Evolutionary conservation across 2,797 vertebrate species (phyloP), one percentile per base, ranked within the genome.

Genomic region (Xerus rutilus): DNA sequence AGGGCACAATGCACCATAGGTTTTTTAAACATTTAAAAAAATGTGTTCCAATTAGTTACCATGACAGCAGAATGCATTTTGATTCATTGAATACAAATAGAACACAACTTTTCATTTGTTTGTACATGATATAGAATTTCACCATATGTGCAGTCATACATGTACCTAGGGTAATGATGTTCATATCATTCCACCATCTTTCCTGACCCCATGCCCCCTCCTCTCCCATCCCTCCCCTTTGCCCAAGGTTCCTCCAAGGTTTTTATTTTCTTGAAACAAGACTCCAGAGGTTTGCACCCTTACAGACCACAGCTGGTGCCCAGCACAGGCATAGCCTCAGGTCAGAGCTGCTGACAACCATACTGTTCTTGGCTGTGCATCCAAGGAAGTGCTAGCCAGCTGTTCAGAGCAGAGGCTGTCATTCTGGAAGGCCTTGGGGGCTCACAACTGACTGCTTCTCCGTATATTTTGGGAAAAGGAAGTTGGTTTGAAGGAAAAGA

Each of bases 271-370:
- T 59, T 4, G 25, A 95, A 85, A 77, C 47, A n/a, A 21, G 84
- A 67, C 96, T 97, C 95, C 93, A 93, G 96, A 94, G 96, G 96
- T 91, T 69, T 89, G 91, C 45, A 91, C 93, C 89, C 95, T 97
- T 93, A 15, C 95, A 94, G 95, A 94, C 84, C 90, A 95, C 97
- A 97, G 96, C 97, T 94, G 96, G 96, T 95, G 64, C 92, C 54
- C 28, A 81, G 94, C 89, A 88, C 77, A 93, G 84, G 91, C 83
- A 20, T 1, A 49, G 86, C 90, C 96, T 89, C 43, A 18, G 77
- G 97, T 82, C 17, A 14, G 70, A 86, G 92, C 92, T 93, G 88
- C 93, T 89, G 93, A 93, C 94, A 52, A 87, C 45, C 0, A 20
- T 79, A 39, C 79, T 1, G 47, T 77, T 39, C 92, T 97, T 85